Evolutionary conservation across 2,888 invertebrate species (phyloP), one percentile per base, ranked within the genome.

Genomic region (Eupithecia subumbrata): DNA sequence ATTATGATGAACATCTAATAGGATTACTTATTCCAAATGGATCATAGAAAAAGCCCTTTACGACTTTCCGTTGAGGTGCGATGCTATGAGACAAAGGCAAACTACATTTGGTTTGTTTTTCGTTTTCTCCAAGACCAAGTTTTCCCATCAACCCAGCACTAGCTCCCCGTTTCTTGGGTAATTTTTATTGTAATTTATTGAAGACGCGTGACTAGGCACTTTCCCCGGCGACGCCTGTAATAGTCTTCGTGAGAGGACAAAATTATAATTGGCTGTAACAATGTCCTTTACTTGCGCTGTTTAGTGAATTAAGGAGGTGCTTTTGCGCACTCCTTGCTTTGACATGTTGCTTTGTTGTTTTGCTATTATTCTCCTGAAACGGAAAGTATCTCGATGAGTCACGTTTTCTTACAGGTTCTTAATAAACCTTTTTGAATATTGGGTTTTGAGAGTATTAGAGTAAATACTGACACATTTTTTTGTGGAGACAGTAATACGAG

Each of bases 151-250:
- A 77, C 75, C 73, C 78, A 75, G 72, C 78, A 79, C 76, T 78
- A 73, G 18, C 85, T 86, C 84, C 87, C 85, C 84, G 86, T 86
- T 88, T 85, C 81, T 84, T 83, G 88, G 89, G 89, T 89, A 90
- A 87, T 89, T 92, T 92, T 92, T 91, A 90, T 91, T 89, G 88
- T 93, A 92, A 94, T 94, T 94, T 94, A 94, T 93, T 83, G 93
- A 86, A 82, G 84, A 86, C 86, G 86, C 94, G 94, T 94, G 94
- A 94, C 93, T 89, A 88, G 89, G 91, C 93, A 88, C 87, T 88
- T 89, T 86, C 84, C 84, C 83, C 86, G 83, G 84, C 84, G 79
- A 84, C 84, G 79, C 74, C 67, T 82, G 80, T 87, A 88, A 90
- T 88, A 85, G 87, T 85, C 82, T 79, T 85, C 83, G 79, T 80